Conservation (phyloP, 1,140 invertebrate species). For the Drosophila navojoa region DNA sequence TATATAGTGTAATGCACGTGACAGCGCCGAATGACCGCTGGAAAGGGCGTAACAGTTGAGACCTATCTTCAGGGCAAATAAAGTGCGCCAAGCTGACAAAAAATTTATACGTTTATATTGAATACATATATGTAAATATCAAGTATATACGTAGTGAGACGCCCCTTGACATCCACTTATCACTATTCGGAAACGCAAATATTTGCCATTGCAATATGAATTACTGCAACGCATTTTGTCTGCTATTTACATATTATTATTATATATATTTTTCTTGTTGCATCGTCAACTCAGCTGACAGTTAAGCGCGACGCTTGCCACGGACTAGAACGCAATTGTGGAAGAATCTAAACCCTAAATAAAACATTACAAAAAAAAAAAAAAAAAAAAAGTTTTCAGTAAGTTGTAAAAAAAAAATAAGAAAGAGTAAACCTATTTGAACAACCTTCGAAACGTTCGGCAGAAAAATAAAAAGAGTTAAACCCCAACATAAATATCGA, state of each 20-base stretch:
- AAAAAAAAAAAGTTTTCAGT: not conserved
- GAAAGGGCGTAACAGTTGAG: conserved; percentile 26
- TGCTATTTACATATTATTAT: conserved; percentile 15
- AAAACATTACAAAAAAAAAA: no score
- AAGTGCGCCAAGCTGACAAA: conserved; percentile 24
- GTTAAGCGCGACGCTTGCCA: conserved; percentile 21
- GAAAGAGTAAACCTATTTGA: not conserved
- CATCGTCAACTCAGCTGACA: conserved; percentile 4
- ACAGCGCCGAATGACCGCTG: conserved; percentile 19
- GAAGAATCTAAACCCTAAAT: not conserved
- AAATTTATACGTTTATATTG: not conserved
- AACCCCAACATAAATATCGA: not conserved
- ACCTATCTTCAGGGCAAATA: conserved; percentile 38
- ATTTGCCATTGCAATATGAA: conserved; percentile 50
- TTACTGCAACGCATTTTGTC: conserved; percentile 60
- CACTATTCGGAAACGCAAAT: conserved; percentile 38
- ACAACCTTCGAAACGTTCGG: conserved; percentile 10
- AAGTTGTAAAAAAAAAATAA: conserved; percentile 1
- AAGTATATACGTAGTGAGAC: conserved; percentile 12
- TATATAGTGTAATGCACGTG: conserved; percentile 15
- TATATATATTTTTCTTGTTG: not conserved
- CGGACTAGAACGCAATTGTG: conserved; percentile 5
- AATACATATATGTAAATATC: conserved; percentile 16
- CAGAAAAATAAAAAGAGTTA: not conserved
- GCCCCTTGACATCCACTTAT: conserved; percentile 74